Evolutionary conservation across 2,113 vertebrate species (phyloP).

Genomic region (Meles meles): DNA sequence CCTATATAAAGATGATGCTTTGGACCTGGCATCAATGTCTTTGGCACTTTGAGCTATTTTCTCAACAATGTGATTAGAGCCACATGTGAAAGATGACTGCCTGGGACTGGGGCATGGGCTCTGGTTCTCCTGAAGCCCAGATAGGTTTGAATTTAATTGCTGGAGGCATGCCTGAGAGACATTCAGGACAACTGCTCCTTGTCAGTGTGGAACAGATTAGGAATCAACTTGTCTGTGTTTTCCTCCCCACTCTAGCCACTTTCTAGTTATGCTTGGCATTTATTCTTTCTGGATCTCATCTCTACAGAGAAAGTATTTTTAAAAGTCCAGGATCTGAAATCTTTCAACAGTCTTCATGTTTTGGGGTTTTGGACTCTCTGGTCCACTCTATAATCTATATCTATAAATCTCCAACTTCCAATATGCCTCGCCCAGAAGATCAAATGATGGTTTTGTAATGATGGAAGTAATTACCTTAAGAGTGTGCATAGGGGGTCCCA

Average conservation of each 20-base stretch:
- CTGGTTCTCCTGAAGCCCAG: not conserved
- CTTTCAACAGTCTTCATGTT: not conserved
- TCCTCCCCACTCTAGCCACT: not conserved
- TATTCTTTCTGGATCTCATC: not conserved
- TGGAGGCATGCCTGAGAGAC: not conserved
- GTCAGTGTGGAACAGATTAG: not conserved
- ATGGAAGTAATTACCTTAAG: slow-evolving; percentile 41
- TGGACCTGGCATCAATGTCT: not conserved
- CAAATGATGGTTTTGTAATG: slow-evolving; percentile 29
- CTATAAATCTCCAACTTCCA: not conserved
- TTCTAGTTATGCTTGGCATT: not conserved
- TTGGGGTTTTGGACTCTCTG: not conserved
- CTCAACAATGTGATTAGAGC: not conserved
- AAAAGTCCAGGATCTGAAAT: not conserved
- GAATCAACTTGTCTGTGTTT: not conserved
- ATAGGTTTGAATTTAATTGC: slow-evolving; percentile 20
- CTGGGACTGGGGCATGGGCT: not conserved
- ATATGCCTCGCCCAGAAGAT: not conserved
- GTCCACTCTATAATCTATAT: not conserved
- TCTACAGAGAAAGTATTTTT: not conserved
- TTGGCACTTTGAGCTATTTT: slow-evolving; percentile 8
- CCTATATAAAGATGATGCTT: not conserved
- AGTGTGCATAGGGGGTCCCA: not conserved
- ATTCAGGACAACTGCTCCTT: not conserved
- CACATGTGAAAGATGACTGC: not conserved